Conservation (phyloP, 2,797 vertebrate species). For the Esox masquinongy region DNA sequence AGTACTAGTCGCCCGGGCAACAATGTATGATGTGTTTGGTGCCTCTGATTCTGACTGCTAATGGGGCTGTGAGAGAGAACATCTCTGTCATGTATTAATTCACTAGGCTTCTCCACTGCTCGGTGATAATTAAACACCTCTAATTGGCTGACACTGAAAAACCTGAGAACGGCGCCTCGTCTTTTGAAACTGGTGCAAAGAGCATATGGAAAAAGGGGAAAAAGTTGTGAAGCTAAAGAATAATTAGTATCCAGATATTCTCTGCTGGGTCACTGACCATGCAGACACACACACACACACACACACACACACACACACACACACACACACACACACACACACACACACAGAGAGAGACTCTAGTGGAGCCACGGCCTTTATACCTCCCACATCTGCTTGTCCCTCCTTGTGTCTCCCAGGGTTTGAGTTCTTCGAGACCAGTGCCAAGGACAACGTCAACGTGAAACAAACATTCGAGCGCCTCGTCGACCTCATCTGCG, state of each 20-base stretch:
- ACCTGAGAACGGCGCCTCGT: conserved; percentile 10
- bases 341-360: neutral
- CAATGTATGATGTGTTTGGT: neutral
- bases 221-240: neutral
- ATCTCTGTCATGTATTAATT: conserved; percentile 24
- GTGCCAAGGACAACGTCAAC: conserved; percentile 85
- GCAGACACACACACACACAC: neutral
- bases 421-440: conserved; percentile 88
- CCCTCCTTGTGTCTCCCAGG: conserved; percentile 59
- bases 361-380: no score
- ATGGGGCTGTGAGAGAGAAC: neutral
- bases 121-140: conserved; percentile 48
- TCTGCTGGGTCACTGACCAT: neutral
- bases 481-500: conserved; percentile 86
- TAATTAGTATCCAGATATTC: neutral
- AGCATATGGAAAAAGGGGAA: neutral
- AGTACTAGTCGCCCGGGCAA: neutral
- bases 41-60: neutral
- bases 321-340: neutral
- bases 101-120: conserved; percentile 18
- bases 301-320: neutral
- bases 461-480: conserved; percentile 86
- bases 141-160: conserved; percentile 38
- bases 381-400: neutral
- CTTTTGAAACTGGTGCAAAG: neutral